Percentiles rank a stretch among this genome's conserved stretches.
Conservation (phyloP, 2,113 vertebrate genomes). For the Erinaceus europaeus region DNA sequence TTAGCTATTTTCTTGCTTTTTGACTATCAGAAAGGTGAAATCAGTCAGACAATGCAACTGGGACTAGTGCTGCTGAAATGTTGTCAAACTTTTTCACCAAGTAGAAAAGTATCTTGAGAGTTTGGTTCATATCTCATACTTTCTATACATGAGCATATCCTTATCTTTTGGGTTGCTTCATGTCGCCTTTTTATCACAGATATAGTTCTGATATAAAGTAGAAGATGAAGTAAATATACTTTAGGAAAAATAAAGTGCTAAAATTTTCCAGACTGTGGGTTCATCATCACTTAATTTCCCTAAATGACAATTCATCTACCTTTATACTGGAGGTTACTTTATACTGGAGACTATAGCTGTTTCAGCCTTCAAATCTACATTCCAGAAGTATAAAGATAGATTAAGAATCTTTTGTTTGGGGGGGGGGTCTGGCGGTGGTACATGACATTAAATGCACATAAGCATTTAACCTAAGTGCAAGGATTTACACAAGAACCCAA, state of each 20-base stretch:
- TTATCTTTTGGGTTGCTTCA: not conserved
- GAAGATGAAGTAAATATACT: not conserved
- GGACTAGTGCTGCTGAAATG: not conserved
- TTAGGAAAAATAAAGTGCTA: constrained; percentile 1
- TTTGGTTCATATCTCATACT: not conserved
- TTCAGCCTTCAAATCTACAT: constrained; percentile 10
- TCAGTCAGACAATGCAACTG: constrained; percentile 28
- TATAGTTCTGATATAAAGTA: not conserved
- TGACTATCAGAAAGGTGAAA: constrained; percentile 30
- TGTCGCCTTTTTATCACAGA: not conserved
- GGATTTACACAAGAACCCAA: too few species aligned
- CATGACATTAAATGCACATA: too few species aligned
- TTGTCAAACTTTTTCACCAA: not conserved
- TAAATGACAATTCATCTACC: constrained; percentile 30
- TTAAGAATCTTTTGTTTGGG: not conserved
- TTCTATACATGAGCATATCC: not conserved
- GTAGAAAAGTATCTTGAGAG: not conserved
- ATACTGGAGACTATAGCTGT: constrained; percentile 6
- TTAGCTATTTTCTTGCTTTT: constrained; percentile 45
- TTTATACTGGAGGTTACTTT: constrained; percentile 32
- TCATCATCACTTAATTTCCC: constrained; percentile 28
- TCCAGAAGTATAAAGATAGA: not conserved
- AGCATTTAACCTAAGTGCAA: too few species aligned
- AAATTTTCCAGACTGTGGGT: constrained; percentile 26
- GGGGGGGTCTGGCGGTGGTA: too few species aligned